Evolutionary conservation across 2,797 vertebrate genomes (phyloP).

Genomic region (Microctenopoma steveboyesi): DNA sequence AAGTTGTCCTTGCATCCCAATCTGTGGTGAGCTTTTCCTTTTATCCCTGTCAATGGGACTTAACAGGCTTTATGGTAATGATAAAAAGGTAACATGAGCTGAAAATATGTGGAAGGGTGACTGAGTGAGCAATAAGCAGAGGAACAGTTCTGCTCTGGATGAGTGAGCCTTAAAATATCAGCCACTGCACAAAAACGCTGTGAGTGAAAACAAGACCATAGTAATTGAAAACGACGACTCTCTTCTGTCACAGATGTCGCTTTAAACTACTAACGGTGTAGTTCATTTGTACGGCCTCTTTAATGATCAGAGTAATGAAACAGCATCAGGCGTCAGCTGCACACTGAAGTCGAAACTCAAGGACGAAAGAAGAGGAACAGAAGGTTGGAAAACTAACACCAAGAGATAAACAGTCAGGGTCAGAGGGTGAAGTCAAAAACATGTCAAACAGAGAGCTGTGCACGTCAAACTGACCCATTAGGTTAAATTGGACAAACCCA

Average conservation of each 20-base stretch:
- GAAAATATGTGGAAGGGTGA: not conserved
- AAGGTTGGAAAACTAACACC: not conserved
- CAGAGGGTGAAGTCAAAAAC: slow-evolving; percentile 3
- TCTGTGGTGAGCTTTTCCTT: slow-evolving; percentile 23
- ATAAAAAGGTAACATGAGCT: slow-evolving; percentile 5
- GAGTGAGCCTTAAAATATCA: slow-evolving; percentile 20
- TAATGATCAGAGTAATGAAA: slow-evolving; percentile 53
- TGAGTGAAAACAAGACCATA: not conserved
- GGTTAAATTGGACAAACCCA: slow-evolving; percentile 33
- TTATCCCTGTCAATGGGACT: slow-evolving; percentile 23
- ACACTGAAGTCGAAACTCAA: slow-evolving; percentile 32
- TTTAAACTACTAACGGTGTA: not conserved
- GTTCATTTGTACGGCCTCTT: slow-evolving; percentile 31
- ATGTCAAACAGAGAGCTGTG: slow-evolving; percentile 8
- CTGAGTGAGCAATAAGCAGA: not conserved
- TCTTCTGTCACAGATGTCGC: not conserved
- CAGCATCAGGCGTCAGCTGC: slow-evolving; percentile 21
- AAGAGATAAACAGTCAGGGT: slow-evolving; percentile 10
- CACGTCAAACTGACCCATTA: slow-evolving; percentile 30
- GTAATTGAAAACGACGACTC: not conserved
- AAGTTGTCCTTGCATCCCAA: slow-evolving; percentile 15
- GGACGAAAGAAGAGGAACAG: not conserved
- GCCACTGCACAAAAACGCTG: not conserved
- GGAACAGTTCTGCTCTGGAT: slow-evolving; percentile 7
- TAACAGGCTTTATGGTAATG: slow-evolving; percentile 11